Percentiles rank a stretch among this genome's conserved stretches.
These are phyloP conservation scores for Spicauda simplicius DNA, from an alignment of 2,888 invertebrate genomes.

Conservation along the genomic window DNA sequence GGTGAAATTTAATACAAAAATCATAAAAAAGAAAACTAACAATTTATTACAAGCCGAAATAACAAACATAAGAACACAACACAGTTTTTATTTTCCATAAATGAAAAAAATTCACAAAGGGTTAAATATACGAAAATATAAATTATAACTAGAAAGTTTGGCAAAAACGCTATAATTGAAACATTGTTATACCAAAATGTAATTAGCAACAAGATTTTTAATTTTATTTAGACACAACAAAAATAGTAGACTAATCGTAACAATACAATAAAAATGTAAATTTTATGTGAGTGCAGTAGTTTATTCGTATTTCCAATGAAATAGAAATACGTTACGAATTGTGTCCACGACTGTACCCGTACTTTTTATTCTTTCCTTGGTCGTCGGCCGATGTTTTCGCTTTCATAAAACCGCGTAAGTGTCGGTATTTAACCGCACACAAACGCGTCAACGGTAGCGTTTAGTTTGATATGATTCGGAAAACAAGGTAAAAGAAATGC, in stretches of 20 bases:
- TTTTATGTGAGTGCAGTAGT: too few relatives aligned
- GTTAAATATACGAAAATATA: too few relatives aligned
- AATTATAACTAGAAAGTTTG: too few relatives aligned
- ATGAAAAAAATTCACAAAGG: too few relatives aligned
- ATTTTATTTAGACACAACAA: too few relatives aligned
- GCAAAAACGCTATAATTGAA: not conserved
- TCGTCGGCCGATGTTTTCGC: slow-evolving; percentile 61
- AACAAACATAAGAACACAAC: not conserved
- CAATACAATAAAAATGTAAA: too few relatives aligned
- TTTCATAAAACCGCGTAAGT: slow-evolving; percentile 59
- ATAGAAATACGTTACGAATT: slow-evolving; percentile 39
- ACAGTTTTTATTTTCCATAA: not conserved
- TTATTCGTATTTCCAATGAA: too few relatives aligned
- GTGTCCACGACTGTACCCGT: slow-evolving; percentile 53
- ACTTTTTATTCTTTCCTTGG: slow-evolving; percentile 70
- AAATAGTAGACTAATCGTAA: too few relatives aligned
- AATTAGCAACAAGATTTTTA: too few relatives aligned
- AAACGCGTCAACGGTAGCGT: slow-evolving; percentile 39
- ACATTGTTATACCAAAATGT: too few relatives aligned
- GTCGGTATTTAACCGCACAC: slow-evolving; percentile 45
- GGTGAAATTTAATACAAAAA: not conserved
- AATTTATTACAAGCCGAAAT: not conserved
- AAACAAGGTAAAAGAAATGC: slow-evolving; percentile 28
- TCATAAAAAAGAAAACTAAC: not conserved
- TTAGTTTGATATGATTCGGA: slow-evolving; percentile 34